Conservation (phyloP, 1,140 invertebrate species). For the Meloidogyne hapla region DNA sequence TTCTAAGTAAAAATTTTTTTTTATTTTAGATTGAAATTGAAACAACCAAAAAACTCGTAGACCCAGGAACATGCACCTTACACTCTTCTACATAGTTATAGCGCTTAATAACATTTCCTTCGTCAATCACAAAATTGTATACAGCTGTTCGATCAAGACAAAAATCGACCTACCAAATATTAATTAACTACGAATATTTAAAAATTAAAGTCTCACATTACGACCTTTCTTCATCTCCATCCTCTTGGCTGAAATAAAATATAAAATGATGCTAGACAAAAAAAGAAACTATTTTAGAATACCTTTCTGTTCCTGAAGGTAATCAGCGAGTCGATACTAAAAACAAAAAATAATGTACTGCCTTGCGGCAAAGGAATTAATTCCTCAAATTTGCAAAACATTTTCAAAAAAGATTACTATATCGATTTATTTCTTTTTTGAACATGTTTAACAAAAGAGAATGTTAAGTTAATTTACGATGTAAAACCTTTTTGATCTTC, state of each 20-base stretch:
- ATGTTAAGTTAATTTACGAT: too few relatives aligned
- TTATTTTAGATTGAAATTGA: neutral
- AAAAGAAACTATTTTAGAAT: neutral
- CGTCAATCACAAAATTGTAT: constrained; percentile 9
- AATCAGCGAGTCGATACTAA: neutral
- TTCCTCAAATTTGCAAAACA: too few relatives aligned
- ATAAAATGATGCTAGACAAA: neutral
- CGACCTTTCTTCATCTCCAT: neutral
- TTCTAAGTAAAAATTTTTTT: neutral
- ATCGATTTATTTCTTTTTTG: too few relatives aligned
- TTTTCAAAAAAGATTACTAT: too few relatives aligned
- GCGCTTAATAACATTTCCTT: constrained; percentile 1
- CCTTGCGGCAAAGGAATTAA: too few relatives aligned
- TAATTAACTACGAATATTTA: neutral
- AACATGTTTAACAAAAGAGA: too few relatives aligned
- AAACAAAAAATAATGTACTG: neutral
- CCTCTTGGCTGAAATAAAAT: constrained; percentile 12
- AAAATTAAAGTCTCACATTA: neutral
- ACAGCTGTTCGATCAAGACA: neutral
- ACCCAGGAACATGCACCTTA: neutral
- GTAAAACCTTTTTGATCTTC: neutral
- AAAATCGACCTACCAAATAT: neutral
- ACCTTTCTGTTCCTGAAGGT: neutral
- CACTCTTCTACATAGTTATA: neutral
- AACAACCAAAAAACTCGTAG: constrained; percentile 12